These are phyloP conservation scores for Idaea dimidiata DNA, from an alignment of 2,888 invertebrate genomes.

Conservation along the genomic window DNA sequence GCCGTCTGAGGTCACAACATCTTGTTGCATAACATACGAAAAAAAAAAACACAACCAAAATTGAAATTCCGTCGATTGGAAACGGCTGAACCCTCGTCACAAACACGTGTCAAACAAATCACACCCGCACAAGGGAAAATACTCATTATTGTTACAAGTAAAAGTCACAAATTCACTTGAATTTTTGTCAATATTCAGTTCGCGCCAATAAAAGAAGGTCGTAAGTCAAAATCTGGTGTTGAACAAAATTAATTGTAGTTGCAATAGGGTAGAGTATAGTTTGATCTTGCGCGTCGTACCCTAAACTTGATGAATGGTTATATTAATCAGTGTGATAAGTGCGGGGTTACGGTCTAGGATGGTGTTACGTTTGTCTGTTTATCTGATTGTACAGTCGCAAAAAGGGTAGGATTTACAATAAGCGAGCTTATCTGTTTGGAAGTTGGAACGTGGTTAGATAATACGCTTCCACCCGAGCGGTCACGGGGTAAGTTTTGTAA, in stretches of 20 bases:
- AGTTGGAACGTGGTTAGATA: slow-evolving; percentile 33
- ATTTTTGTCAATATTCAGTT: slow-evolving; percentile 8
- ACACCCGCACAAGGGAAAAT: slow-evolving; percentile 16
- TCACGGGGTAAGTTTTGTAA: slow-evolving; percentile 14
- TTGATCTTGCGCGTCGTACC: slow-evolving; percentile 26
- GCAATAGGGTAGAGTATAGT: slow-evolving; percentile 9
- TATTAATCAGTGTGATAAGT: slow-evolving; percentile 52
- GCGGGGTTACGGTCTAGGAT: slow-evolving; percentile 18
- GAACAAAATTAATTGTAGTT: slow-evolving; percentile 5
- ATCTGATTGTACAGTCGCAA: slow-evolving; percentile 40
- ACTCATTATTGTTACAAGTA: slow-evolving; percentile 7
- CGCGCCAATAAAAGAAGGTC: slow-evolving; percentile 14
- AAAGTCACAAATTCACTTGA: slow-evolving; percentile 15
- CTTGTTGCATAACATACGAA: slow-evolving; percentile 40
- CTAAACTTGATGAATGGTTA: slow-evolving; percentile 47
- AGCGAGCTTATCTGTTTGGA: slow-evolving; percentile 41
- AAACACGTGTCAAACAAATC: slow-evolving; percentile 29
- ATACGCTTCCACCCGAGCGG: slow-evolving; percentile 25
- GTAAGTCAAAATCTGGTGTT: slow-evolving; percentile 7
- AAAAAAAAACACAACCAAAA: slow-evolving; percentile 53
- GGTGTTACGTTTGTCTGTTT: slow-evolving; percentile 39
- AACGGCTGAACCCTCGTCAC: slow-evolving; percentile 46
- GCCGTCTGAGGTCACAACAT: slow-evolving; percentile 37
- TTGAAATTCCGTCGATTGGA: slow-evolving; percentile 54
- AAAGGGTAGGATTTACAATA: slow-evolving; percentile 41